Percentiles rank a stretch among this genome's conserved stretches.
phyloP scores from a whole-genome alignment of 2,888 invertebrate genomes.

The Xestoiulus laeticollis region DNA sequence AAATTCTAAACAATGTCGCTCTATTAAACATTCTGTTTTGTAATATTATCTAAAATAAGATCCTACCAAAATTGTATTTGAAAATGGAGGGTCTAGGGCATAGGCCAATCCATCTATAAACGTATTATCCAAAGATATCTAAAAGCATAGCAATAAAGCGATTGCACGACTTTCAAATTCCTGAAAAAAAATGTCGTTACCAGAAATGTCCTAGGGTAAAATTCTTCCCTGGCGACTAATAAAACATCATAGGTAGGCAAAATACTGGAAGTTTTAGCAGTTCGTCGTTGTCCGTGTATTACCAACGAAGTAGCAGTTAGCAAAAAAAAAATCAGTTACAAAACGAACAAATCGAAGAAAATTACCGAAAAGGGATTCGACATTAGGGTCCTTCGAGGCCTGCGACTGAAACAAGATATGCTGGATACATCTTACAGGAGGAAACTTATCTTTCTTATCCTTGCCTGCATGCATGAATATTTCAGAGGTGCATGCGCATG shows the following conservation, averaged over 20 bases:
- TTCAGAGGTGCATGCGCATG: neutral
- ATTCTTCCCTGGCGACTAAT: slow-evolving; percentile 29
- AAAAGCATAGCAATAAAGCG: slow-evolving; percentile 35
- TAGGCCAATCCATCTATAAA: neutral
- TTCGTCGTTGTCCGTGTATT: neutral
- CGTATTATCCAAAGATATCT: slow-evolving; percentile 13
- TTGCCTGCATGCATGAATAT: neutral
- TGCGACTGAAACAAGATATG: neutral
- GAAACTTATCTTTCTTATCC: slow-evolving; percentile 31
- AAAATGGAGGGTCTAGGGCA: neutral
- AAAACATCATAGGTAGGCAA: neutral
- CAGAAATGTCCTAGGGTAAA: neutral
- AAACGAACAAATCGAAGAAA: slow-evolving; percentile 18
- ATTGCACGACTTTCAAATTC: slow-evolving; percentile 33
- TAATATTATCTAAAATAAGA: neutral
- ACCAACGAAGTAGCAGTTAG: neutral
- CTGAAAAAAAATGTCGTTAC: slow-evolving; percentile 12
- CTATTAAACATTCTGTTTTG: neutral
- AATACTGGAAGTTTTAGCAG: neutral
- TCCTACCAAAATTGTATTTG: neutral
- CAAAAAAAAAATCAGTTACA: slow-evolving; percentile 36
- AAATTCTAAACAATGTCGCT: too few species aligned
- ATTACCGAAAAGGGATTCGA: slow-evolving; percentile 3
- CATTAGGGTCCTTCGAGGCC: slow-evolving; percentile 16
- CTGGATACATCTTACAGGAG: neutral